Base-by-base conservation (phyloP, 2,888 invertebrate species). In the Actias luna region DNA sequence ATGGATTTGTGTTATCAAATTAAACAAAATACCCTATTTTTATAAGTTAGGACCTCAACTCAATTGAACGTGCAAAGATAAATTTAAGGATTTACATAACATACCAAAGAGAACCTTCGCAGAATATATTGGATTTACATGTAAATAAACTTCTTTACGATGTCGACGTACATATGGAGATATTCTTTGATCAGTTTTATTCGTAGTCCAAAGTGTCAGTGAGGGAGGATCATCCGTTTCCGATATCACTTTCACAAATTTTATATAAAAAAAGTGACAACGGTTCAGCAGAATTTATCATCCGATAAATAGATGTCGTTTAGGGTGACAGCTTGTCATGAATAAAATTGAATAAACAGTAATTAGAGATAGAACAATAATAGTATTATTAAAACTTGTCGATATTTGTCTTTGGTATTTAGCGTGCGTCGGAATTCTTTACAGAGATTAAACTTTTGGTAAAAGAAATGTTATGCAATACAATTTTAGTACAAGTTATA, bases 281-380 rank as follows among this genome's bases (percentile, higher is more conserved):
- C 52, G 42, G 58, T 52, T 16, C 59, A 29, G 59, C 4, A 29
- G 52, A 59, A 63, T 63, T 63, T 63, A 59, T 63, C 59, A 59
- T 39, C 39, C 59, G 16, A 25, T 52, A 63, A 59, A 59, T 59
- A 63, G 59, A 59, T 63, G n/a, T 59, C 39, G 50, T 39, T 63
- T 35, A 58, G 46, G 62, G 29, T 35, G 61, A 62, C 58, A 42
- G 61, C 42, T 57, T 62, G 61, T 62, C 61, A 58, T 42, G 33
- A 58, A 33, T 58, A 62, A 57, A 58, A 57, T 42, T 55, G 31
- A 62, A 39, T 57, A 42, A 62, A 42, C 29, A 42, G 39, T 22
- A 33, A 42, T 58, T 61, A 16, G n/a, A 57, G n/a, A n/a, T n/a
- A n/a, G n/a, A n/a, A n/a, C n/a, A n/a, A n/a, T n/a, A n/a, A n/a